Evolutionary conservation across 2,888 invertebrate genomes (phyloP).

Genomic region (Fissipunctia ypsillon): DNA sequence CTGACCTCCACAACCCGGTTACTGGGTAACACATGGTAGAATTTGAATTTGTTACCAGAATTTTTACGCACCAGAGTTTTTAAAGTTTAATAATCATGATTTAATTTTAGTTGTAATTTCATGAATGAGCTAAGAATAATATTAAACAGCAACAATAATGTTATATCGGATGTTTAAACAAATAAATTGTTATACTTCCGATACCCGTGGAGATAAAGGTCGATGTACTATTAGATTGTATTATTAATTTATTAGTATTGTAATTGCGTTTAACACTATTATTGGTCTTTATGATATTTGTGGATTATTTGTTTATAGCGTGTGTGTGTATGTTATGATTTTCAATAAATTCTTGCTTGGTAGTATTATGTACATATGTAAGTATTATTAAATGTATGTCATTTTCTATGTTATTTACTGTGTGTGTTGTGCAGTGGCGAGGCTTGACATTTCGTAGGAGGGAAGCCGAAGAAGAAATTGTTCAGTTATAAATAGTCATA

Average conservation of each 20-base stretch:
- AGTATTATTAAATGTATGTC: no score
- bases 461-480: no score
- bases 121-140: slow-evolving; percentile 29
- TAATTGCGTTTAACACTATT: slow-evolving; percentile 23
- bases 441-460: no score
- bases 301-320: slow-evolving; percentile 13
- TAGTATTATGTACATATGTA: background rate
- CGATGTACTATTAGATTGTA: slow-evolving; percentile 27
- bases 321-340: background rate
- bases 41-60: no score
- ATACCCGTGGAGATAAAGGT: slow-evolving; percentile 25
- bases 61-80: background rate
- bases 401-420: no score
- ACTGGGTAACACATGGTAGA: no score
- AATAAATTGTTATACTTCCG: slow-evolving; percentile 48
- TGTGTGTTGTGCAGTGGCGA: no score
- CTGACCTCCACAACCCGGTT: no score
- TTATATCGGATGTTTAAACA: slow-evolving; percentile 41
- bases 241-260: slow-evolving; percentile 14
- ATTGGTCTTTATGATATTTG: slow-evolving; percentile 30
- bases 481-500: no score
- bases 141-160: background rate
- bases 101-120: slow-evolving; percentile 15
- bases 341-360: background rate
- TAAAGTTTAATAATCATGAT: background rate